Evolutionary conservation across 2,888 invertebrate species (phyloP).

Genomic region (Drosophila parthenogenetica): DNA sequence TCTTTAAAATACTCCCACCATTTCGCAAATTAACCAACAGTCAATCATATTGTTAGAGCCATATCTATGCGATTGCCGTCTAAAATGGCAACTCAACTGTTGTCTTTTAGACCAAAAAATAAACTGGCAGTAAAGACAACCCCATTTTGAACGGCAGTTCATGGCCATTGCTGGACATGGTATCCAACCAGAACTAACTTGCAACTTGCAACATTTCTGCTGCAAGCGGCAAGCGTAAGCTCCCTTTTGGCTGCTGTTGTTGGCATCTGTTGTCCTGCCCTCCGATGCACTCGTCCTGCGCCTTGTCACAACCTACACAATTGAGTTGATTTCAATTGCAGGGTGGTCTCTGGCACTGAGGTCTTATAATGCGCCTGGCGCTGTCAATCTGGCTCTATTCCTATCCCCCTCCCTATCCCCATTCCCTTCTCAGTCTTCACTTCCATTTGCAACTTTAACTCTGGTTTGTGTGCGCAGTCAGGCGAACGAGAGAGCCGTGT

Average conservation of each 20-base stretch:
- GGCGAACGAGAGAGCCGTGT: constrained; percentile 32
- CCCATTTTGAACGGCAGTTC: constrained; percentile 63
- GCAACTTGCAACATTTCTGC: constrained; percentile 19
- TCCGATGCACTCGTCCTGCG: constrained; percentile 19
- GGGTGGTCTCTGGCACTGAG: constrained; percentile 73
- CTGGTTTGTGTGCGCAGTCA: constrained; percentile 56
- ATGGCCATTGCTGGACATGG: constrained; percentile 51
- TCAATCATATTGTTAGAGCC: neutral
- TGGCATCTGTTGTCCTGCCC: constrained; percentile 3
- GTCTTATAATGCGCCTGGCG: constrained; percentile 73
- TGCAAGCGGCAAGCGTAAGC: constrained; percentile 23
- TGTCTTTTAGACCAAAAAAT: constrained; percentile 21
- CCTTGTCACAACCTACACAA: constrained; percentile 64
- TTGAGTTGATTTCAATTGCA: constrained; percentile 77
- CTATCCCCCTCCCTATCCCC: neutral
- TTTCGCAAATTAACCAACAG: neutral
- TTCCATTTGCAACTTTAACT: constrained; percentile 16
- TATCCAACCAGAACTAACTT: constrained; percentile 33
- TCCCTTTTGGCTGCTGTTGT: constrained; percentile 47
- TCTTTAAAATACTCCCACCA: neutral
- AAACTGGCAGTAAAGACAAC: constrained; percentile 32
- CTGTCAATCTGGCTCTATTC: constrained; percentile 65
- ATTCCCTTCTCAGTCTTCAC: neutral
- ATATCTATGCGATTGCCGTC: constrained; percentile 1
- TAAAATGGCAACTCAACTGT: constrained; percentile 47